Evolutionary conservation across 2,113 vertebrate species (phyloP).

Genomic region (Rhinopomastus cyanomelas): DNA sequence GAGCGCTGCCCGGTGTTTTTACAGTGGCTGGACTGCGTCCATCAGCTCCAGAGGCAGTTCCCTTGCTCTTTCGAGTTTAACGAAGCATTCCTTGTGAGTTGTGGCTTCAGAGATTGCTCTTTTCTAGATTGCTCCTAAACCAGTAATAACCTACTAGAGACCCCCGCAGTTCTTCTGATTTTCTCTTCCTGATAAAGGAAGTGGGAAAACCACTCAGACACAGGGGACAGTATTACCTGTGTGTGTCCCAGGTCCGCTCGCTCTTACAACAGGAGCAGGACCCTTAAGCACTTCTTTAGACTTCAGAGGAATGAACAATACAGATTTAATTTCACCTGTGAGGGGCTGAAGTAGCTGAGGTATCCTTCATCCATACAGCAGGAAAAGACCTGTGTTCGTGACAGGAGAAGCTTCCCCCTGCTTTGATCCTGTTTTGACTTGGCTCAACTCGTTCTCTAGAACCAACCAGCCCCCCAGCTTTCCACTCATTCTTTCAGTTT

Average conservation of each 20-base stretch:
- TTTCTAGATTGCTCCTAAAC: neutral
- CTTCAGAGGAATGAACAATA: neutral
- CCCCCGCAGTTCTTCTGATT: neutral
- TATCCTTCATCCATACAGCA: neutral
- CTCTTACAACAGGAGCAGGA: neutral
- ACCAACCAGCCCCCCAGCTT: neutral
- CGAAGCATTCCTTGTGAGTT: conserved; percentile 96
- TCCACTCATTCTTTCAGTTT: neutral
- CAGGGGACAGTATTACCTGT: neutral
- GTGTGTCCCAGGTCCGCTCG: neutral
- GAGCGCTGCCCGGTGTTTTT: conserved; percentile 98
- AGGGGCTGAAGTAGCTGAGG: neutral
- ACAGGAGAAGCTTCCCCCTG: neutral
- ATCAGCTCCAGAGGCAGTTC: conserved; percentile 98
- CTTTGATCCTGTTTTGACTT: neutral
- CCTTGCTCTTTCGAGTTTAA: conserved; percentile 99
- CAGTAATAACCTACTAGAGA: neutral
- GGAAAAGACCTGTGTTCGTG: neutral
- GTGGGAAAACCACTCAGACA: neutral
- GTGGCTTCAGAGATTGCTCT: neutral
- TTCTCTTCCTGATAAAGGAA: neutral
- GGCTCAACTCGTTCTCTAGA: neutral
- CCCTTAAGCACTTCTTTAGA: neutral
- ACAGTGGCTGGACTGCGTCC: conserved; percentile 98
- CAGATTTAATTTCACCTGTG: neutral